Base-by-base conservation (phyloP, 2,888 invertebrate species). In the Nomada ruficornis region DNA sequence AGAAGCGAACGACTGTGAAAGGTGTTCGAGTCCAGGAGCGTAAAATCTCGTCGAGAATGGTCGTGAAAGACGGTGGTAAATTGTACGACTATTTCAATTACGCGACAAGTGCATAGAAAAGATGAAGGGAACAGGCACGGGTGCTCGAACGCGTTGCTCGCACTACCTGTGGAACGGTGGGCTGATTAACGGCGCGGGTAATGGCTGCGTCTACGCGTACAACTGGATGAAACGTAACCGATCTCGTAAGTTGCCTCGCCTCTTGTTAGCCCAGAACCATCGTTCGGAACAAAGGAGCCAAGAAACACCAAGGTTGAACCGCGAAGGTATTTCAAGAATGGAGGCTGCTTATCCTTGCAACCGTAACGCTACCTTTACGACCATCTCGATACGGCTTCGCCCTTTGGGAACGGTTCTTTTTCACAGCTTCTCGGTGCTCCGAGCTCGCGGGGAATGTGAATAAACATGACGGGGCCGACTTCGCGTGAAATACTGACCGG, bases 341-440 rank as follows among this genome's bases (percentile, higher is more conserved):
- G 63, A 57, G 18, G 54, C 67, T 71, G 78, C 54, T 67, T 74
- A 74, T 74, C 67, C 65, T 50, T 18, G 60, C 81, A 73, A 65
- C 62, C 70, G 73, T 82, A 74, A 73, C 69, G 74, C 47, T 73
- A 70, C 77, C 73, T 82, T 77, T 70, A 82, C 82, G 77, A 73
- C 77, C 69, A 78, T 78, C 73, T 60, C 57, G 65, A 74, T 71
- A 64, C 64, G 78, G 50, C 69, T 50, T 69, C 59, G 57, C 47
- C 82, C 83, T 74, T 67, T 71, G 73, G 70, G 73, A 82, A 78
- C 67, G 77, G 50, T 82, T 59, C 78, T 78, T 74, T 78, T 80
- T 59, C 80, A 76, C 54, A 47, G 68, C 20, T 62, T 44, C 54
- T 23, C 42, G 11, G 11, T 7, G 20, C 26, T 60, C 44, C 57